Evolutionary conservation across 1,140 invertebrate species (phyloP).

Genomic region (Araneus ventricosus): DNA sequence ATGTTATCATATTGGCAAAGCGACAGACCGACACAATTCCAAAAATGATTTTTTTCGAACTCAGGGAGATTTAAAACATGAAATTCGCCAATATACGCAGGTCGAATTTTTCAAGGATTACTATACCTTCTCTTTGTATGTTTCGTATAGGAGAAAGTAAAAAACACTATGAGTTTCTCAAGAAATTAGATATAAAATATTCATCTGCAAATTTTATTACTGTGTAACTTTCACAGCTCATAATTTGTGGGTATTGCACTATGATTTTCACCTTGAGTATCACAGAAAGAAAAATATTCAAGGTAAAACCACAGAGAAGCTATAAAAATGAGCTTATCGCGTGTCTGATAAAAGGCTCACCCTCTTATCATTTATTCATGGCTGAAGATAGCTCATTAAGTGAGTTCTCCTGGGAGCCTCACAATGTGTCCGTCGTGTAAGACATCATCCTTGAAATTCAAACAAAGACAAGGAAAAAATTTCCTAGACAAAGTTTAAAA

Average conservation of each 20-base stretch:
- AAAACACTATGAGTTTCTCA: too few species aligned
- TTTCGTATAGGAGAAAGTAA: too few species aligned
- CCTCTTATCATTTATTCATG: conserved; percentile 48
- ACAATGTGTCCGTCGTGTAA: conserved; percentile 31
- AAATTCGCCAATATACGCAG: too few species aligned
- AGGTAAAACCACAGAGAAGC: not conserved
- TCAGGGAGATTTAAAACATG: too few species aligned
- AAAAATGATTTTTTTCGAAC: too few species aligned
- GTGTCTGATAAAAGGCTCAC: conserved; percentile 21
- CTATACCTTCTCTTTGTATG: too few species aligned
- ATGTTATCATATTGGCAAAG: too few species aligned
- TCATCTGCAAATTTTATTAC: not conserved
- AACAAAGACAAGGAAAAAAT: not conserved
- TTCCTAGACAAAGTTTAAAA: not conserved
- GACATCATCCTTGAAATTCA: conserved; percentile 12
- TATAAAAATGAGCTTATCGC: not conserved
- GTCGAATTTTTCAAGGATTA: too few species aligned
- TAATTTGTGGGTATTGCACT: not conserved
- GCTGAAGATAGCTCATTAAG: conserved; percentile 45
- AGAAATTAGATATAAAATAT: too few species aligned
- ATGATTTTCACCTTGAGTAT: conserved; percentile 6
- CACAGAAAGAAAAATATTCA: not conserved
- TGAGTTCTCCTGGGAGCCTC: conserved; percentile 5
- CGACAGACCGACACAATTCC: too few species aligned
- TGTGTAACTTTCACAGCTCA: not conserved